Evolutionary conservation across 2,113 vertebrate genomes (phyloP), one percentile per base, ranked within the genome.

Genomic region (Neofelis nebulosa): DNA sequence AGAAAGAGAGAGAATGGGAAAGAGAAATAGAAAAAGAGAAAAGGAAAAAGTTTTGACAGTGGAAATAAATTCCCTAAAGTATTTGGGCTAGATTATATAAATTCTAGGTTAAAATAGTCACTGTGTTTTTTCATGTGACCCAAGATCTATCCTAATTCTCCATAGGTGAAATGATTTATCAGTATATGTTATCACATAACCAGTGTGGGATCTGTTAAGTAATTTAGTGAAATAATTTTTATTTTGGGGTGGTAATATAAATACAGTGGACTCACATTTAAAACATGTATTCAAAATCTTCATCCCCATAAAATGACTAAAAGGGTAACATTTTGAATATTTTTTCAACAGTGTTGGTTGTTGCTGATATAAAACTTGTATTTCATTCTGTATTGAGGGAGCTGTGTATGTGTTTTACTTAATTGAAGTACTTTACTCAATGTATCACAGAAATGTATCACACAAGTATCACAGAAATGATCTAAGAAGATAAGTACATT

Each of bases 281-380:
- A 85, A 81, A 69, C 8, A 21, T 69, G 6, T 57, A 31, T 25
- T 82, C 29, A 78, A 94, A 96, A 36, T 89, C n/a, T 92, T 78
- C 15, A 29, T 93, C 31, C 61, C 7, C 68, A 2, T 73, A 31
- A 90, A 91, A 76, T 29, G 89, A 71, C 23, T 79, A 45, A 74
- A 92, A 97, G 21, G n/a, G 95, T 98, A 90, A 92, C n/a, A 74
- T 85, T 38, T 63, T 96, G 88, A 86, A 79, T 93, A 52, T 73
- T 94, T 92, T 95, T 97, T 65, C 66, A 97, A 68, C 38, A 76
- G 29, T 85, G 23, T 95, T 94, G 36, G 14, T 92, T 94, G 71
- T 86, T 57, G 66, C 52, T 61, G 41, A 76, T 92, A 3, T 50
- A 92, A 92, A 88, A 68, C 3, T 55, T 79, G 10, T 65, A 36